Conservation (phyloP, 1,140 invertebrate species). For the Epicauta chinensis region DNA sequence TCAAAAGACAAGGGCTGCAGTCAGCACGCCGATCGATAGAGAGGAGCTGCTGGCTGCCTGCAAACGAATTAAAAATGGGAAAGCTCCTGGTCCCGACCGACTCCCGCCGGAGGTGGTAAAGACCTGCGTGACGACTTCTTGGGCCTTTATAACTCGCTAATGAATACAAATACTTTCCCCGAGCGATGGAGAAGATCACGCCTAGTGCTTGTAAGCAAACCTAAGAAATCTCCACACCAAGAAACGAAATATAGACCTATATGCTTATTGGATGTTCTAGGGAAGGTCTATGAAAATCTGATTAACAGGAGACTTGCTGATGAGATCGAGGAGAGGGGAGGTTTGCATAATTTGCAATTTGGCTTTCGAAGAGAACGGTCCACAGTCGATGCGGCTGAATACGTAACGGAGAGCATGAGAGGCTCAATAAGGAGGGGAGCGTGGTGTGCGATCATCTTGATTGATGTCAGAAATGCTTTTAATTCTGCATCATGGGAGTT, state of each 20-base stretch:
- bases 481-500: slow-evolving; percentile 17
- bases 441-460: slow-evolving; percentile 10
- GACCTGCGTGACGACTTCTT: no score
- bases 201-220: no score
- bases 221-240: no score
- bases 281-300: background rate
- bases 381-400: background rate
- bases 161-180: no score
- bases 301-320: no score
- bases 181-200: no score
- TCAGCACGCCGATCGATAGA: no score
- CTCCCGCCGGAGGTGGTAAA: background rate
- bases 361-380: no score
- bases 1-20: background rate
- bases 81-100: slow-evolving; percentile 11
- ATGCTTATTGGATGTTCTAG: slow-evolving; percentile 4
- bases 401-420: no score
- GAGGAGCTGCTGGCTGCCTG: slow-evolving; percentile 2
- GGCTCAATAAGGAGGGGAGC: background rate
- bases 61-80: slow-evolving; percentile 5
- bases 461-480: slow-evolving; percentile 26
- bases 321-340: background rate
- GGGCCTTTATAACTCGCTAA: no score
- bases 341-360: no score
- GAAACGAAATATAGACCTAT: slow-evolving; percentile 3